Evolutionary conservation across 2,113 vertebrate genomes (phyloP), one percentile per base, ranked within the genome.

Genomic region (Panthera tigris): DNA sequence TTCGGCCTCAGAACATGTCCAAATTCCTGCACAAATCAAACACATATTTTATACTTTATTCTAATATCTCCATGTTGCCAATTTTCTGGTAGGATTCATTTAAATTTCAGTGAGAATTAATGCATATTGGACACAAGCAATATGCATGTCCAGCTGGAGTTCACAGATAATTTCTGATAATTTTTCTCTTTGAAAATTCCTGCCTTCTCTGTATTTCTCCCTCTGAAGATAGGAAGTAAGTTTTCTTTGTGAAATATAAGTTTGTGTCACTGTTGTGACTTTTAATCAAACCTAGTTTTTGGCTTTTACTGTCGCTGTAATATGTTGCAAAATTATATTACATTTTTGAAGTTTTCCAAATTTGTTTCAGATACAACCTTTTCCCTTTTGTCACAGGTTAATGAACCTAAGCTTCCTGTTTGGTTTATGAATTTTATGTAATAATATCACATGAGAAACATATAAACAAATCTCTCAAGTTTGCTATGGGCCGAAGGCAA

Each of bases 121-220:
- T 92, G 57, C 45, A 45, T 45, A 45, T 96, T 66, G 89, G 48
- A 80, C 27, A 69, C 8, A 86, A 52, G 84, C 61, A 97, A n/a
- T 83, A 25, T 83, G 83, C 52, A 97, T 4, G 18, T 68, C 73
- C 91, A 98, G 50, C 76, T 98, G 96, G 65, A 21, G 93, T 98
- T 98, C 98, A 97, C 98, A 98, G 97, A 98, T 96, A 97, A 97
- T 98, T 98, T 97, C 85, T 71, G 14, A 92, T 93, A 23, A n/a
- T 96, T 98, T 92, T 97, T 96, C 89, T 76, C 69, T 83, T 93
- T 83, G 33, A 36, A 48, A 86, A 21, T 39, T 97, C 87, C 19
- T 71, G 50, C 45, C 74, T 89, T 66, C 33, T 76, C 27, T 80
- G 8, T 96, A 27, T 65, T 91, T 96, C 33, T 94, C 81, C 81